Conservation (phyloP, 1,140 invertebrate genomes). For the Hestina assimilis region DNA sequence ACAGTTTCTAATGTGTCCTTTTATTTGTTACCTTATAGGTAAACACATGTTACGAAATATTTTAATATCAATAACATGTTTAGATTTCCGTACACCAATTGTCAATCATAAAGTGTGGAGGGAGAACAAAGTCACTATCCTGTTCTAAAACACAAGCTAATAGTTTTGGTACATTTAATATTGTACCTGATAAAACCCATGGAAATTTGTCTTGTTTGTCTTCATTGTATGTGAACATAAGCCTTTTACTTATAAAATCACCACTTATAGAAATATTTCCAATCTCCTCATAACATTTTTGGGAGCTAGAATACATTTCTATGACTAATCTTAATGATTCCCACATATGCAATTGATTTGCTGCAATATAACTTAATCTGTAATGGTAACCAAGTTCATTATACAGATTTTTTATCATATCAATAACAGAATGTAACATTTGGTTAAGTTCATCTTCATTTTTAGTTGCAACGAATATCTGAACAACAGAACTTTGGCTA, state of each 20-base stretch:
- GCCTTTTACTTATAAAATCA: conserved; percentile 83
- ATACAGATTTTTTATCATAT: conserved; percentile 77
- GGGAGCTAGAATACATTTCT: conserved; percentile 82
- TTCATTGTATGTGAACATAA: conserved; percentile 80
- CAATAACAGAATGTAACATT: conserved; percentile 73
- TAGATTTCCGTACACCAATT: conserved; percentile 41
- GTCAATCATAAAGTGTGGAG: conserved; percentile 43
- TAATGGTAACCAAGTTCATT: conserved; percentile 81
- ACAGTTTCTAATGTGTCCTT: too few species aligned
- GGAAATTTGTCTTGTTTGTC: conserved; percentile 77
- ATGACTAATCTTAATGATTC: conserved; percentile 82
- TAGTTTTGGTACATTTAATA: conserved; percentile 82
- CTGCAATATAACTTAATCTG: conserved; percentile 78
- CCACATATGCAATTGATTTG: conserved; percentile 76
- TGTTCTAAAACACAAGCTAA: conserved; percentile 83
- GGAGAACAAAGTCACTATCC: conserved; percentile 60
- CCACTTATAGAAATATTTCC: conserved; percentile 81
- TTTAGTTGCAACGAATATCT: conserved; percentile 78
- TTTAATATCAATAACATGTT: background rate
- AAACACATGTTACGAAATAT: too few species aligned
- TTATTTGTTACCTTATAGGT: too few species aligned
- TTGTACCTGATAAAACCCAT: conserved; percentile 80
- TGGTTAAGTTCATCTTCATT: conserved; percentile 62
- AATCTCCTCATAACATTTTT: conserved; percentile 81
- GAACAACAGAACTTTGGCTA: conserved; percentile 80